These are phyloP conservation scores for Plumapathes pennacea DNA, from an alignment of 92 coral and sea anemone genomes.

Conservation along the genomic window DNA sequence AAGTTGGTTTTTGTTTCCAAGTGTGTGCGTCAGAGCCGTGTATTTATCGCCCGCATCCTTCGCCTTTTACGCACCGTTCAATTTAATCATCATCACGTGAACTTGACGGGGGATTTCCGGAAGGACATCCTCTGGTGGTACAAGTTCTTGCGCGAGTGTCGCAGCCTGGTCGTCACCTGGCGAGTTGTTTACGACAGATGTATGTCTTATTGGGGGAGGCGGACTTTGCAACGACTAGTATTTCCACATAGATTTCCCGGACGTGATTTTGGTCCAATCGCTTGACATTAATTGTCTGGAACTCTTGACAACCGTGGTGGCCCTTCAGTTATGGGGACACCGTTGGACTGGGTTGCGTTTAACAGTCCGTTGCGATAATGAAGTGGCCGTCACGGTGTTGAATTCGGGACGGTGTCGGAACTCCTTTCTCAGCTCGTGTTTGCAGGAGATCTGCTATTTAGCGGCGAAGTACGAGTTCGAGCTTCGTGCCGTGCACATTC, in stretches of 20 bases:
- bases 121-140: conserved; percentile 42
- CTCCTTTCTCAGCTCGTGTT: conserved; percentile 23
- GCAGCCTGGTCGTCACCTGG: conserved; percentile 34
- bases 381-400: conserved; percentile 14
- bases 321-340: conserved; percentile 25
- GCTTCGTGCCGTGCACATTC: conserved; percentile 33
- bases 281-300: conserved; percentile 14
- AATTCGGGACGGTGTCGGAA: conserved; percentile 22
- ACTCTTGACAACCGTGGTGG: conserved; percentile 20
- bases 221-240: conserved; percentile 10
- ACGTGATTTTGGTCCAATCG: neutral
- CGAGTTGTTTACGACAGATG: conserved; percentile 11
- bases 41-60: conserved; percentile 29
- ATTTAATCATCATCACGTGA: conserved; percentile 29
- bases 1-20: too few relatives aligned
- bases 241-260: conserved; percentile 23
- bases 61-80: conserved; percentile 2
- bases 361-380: conserved; percentile 15
- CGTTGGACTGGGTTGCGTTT: conserved; percentile 8
- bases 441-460: conserved; percentile 28
- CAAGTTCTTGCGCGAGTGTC: conserved; percentile 22
- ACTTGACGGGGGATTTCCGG: conserved; percentile 23
- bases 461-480: conserved; percentile 25
- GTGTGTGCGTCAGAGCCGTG: conserved; percentile 36
- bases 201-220: conserved; percentile 21